Base-by-base conservation (phyloP, 2,797 vertebrate species). In the Acanthurus leucopareius region DNA sequence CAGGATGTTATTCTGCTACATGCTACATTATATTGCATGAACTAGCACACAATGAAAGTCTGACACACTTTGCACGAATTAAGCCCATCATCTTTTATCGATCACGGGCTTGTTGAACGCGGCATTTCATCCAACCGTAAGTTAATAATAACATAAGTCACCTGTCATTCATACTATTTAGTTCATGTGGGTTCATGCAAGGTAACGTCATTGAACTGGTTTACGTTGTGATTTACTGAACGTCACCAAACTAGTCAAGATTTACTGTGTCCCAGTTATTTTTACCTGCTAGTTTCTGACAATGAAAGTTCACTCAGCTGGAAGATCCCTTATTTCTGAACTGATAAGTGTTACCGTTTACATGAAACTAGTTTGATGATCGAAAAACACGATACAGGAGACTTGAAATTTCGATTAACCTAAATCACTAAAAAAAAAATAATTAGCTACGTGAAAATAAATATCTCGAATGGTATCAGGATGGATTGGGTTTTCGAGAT, bases 101-200 rank as follows among this genome's bases (percentile, higher is more conserved):
- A 7, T 10, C n/a, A 19, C 58, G 20, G n/a, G 10, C 7, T 69
- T 3, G 6, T 77, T 70, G 22, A 60, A 2, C 42, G 3, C 13
- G 20, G 19, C 32, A 7, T 58, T 49, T 69, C 10, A 42, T 9
- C 3, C 11, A 32, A 20, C 67, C 40, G 79, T 81, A 72, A 86
- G 85, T 83, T 25, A 25, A 25, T 2, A 25, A 25, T 25, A 25
- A 25, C 25, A 3, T 25, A 25, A 25, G 25, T 25, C n/a, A n/a
- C n/a, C n/a, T n/a, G n/a, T n/a, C 25, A 25, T 25, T 25, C n/a
- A n/a, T n/a, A n/a, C n/a, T 25, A 2, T 25, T 25, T 25, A 25
- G 25, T 25, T 25, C 25, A 25, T 25, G 35, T 7, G 0, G 8
- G 5, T 16, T 17, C 7, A 19, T 10, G 16, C 5, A 19, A 52